Percentiles rank a stretch among this genome's conserved stretches.
These are phyloP conservation scores for Eunapius fragilis DNA, from an alignment of 37 sponge, comb jelly and placozoan genomes.

Conservation along the genomic window DNA sequence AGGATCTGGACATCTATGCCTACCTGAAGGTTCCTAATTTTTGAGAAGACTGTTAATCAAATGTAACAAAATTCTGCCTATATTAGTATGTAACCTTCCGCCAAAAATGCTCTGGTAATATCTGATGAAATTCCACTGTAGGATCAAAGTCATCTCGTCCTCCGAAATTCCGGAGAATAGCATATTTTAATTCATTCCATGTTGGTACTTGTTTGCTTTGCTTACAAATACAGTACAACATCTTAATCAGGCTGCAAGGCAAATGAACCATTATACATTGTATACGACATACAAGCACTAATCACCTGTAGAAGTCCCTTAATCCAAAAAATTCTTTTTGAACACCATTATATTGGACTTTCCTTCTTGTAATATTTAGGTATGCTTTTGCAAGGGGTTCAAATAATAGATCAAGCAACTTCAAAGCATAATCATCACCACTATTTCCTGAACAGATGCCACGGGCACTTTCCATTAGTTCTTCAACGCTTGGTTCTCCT, in stretches of 20 bases:
- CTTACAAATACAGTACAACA: slow-evolving; percentile 47
- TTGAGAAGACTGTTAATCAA: neutral
- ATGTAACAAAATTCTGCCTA: neutral
- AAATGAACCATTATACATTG: no score
- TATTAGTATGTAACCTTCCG: no score
- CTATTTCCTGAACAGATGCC: neutral
- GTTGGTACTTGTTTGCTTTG: neutral
- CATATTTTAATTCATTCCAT: slow-evolving; percentile 10
- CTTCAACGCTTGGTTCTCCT: slow-evolving; percentile 33
- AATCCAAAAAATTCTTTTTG: slow-evolving; percentile 66
- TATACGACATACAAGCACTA: neutral
- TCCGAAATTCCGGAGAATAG: slow-evolving; percentile 46
- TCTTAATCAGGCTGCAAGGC: slow-evolving; percentile 66
- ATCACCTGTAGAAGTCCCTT: slow-evolving; percentile 69
- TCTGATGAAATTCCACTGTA: neutral
- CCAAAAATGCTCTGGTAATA: no score
- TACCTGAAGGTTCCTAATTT: neutral
- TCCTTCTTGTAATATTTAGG: slow-evolving; percentile 1
- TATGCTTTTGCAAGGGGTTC: slow-evolving; percentile 50
- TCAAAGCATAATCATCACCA: slow-evolving; percentile 23
- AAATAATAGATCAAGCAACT: slow-evolving; percentile 24
- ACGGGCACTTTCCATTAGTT: slow-evolving; percentile 30
- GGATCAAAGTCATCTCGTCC: slow-evolving; percentile 18
- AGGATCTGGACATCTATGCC: slow-evolving; percentile 63
- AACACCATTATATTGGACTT: neutral